Percentiles rank a stretch among this genome's conserved stretches.
phyloP scores from a whole-genome alignment of 2,888 invertebrate species.

The Ectemnius lituratus region DNA sequence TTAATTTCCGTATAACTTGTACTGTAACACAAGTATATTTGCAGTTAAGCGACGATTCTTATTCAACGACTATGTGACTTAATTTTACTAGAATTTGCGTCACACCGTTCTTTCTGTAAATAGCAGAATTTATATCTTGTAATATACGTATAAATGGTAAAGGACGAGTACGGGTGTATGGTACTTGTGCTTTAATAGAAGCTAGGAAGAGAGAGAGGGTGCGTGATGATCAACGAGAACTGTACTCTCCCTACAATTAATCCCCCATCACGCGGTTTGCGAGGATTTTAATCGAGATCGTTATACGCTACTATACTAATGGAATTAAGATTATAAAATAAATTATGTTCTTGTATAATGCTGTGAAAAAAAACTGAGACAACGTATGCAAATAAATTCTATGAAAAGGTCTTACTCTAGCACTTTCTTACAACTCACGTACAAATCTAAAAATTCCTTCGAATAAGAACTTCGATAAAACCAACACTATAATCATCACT shows the following conservation, averaged over 20 bases:
- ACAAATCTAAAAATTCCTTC: constrained; percentile 6
- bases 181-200: constrained; percentile 18
- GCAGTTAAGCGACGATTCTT: constrained; percentile 19
- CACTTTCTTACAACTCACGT: not conserved
- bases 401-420: constrained; percentile 36
- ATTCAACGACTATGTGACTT: constrained; percentile 38
- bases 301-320: constrained; percentile 51
- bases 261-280: constrained; percentile 50
- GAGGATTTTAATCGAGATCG: constrained; percentile 44
- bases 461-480: not conserved
- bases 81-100: constrained; percentile 29
- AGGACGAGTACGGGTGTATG: constrained; percentile 43
- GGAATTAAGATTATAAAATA: constrained; percentile 47
- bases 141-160: constrained; percentile 38
- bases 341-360: constrained; percentile 61
- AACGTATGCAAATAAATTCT: constrained; percentile 59
- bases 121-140: constrained; percentile 46
- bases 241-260: constrained; percentile 49
- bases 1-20: constrained; percentile 46
- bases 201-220: constrained; percentile 17
- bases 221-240: constrained; percentile 35
- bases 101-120: constrained; percentile 51
- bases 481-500: not conserved
- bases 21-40: constrained; percentile 26
- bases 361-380: constrained; percentile 52